Percentiles rank a stretch among this genome's conserved stretches.
Evolutionary conservation across 2,113 vertebrate genomes (phyloP).

Genomic region (Sturnira hondurensis): DNA sequence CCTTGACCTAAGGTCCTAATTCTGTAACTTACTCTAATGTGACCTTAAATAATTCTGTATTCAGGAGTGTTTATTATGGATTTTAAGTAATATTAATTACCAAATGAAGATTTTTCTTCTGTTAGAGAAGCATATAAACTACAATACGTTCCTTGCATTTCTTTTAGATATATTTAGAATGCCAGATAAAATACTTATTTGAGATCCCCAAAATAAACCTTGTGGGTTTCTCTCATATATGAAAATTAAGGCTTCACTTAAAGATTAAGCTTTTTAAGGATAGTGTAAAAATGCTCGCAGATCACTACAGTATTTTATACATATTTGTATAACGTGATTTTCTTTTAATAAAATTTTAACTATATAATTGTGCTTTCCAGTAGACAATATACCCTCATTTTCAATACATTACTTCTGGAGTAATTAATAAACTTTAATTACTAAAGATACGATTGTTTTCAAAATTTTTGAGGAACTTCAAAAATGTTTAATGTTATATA

Average conservation of each 20-base stretch:
- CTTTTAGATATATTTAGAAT: not conserved
- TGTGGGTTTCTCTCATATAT: not conserved
- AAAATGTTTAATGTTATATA: not conserved
- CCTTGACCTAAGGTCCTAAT: not conserved
- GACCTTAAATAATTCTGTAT: not conserved
- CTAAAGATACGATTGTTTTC: not conserved
- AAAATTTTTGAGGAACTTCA: not conserved
- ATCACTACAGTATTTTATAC: not conserved
- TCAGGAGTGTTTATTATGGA: not conserved
- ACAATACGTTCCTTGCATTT: not conserved
- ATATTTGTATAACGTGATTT: not conserved
- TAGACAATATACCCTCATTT: not conserved
- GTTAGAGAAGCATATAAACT: not conserved
- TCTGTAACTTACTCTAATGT: not conserved
- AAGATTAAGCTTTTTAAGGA: not conserved
- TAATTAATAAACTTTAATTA: slow-evolving; percentile 11
- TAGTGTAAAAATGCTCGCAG: not conserved
- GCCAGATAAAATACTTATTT: not conserved
- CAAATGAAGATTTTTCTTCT: not conserved
- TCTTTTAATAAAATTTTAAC: not conserved
- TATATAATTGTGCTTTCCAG: not conserved
- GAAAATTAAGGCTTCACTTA: not conserved
- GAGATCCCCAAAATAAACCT: not conserved
- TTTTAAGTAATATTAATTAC: not conserved
- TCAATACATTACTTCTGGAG: not conserved